Evolutionary conservation across 2,113 vertebrate genomes (phyloP), one percentile per base, ranked within the genome.

Genomic region (Lucifuga dentata): DNA sequence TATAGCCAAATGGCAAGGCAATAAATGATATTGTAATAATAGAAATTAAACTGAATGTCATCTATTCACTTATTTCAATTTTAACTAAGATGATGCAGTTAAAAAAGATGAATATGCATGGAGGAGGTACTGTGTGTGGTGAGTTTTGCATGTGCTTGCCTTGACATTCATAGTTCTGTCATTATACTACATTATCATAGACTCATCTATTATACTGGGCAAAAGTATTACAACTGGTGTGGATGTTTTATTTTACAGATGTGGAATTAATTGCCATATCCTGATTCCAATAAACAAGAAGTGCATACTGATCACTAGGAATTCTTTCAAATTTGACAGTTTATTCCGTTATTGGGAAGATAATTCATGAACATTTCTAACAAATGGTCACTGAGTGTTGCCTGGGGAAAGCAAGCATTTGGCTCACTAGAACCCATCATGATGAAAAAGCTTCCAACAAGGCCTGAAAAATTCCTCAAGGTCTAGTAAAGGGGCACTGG

Each of bases 401-500:
- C 86, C 76, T 53, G 19, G 46, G 56, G 44, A 36, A 32, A 21
- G 50, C 62, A 77, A 84, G 38, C 17, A 0, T 60, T 75, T 68
- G 70, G 55, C 71, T 61, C 12, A 1, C 40, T 35, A 16, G 1
- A 3, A 55, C 29, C 7, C n/a, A 58, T 81, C 45, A 70, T 6
- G 73, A 76, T 83, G 73, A 85, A 80, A 75, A 76, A 73, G 59
- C 61, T 57, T 86, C 73, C 57, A 55, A 43, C 32, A 5, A 48
- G 5, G 16, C 35, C 61, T 69, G 72, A 80, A 80, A 85, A 72
- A 88, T 80, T 78, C 76, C 76, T 87, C 85, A 77, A 81, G 73
- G 78, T 81, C 71, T 38, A 46, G 71, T 66, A 70, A 83, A 80
- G 78, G 70, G 74, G 64, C 19, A 8, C 64, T 36, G 72, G 59